Percentiles rank a stretch among this genome's conserved stretches.
phyloP scores from a whole-genome alignment of 53 echinoderm and acorn worm species.

The Stichopus horrens region DNA sequence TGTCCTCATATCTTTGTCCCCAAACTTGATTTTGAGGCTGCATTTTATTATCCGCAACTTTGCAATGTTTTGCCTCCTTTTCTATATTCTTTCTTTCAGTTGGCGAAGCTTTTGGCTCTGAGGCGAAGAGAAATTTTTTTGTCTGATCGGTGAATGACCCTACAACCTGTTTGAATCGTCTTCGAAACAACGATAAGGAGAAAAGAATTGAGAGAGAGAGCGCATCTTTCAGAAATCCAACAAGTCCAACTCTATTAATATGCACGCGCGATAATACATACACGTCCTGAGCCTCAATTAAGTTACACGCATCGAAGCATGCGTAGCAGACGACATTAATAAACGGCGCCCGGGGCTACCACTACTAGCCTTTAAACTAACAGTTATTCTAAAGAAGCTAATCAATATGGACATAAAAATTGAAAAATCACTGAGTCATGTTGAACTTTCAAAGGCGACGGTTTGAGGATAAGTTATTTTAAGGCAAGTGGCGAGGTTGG shows the following conservation, averaged over 20 bases:
- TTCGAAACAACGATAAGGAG: neutral
- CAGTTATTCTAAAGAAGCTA: constrained; percentile 27
- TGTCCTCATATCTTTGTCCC: neutral
- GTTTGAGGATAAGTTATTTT: neutral
- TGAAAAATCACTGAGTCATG: constrained; percentile 40
- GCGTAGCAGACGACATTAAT: constrained; percentile 11
- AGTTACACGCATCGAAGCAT: constrained; percentile 14
- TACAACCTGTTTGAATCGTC: constrained; percentile 37
- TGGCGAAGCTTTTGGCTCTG: neutral
- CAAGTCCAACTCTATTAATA: neutral
- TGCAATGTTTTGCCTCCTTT: neutral
- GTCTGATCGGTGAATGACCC: constrained; percentile 42
- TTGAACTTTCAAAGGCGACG: constrained; percentile 12
- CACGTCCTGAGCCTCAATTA: neutral
- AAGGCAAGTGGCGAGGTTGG: neutral
- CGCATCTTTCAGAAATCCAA: neutral
- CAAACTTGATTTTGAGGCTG: neutral
- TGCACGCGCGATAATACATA: neutral
- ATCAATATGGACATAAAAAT: constrained; percentile 37
- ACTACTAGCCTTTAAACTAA: constrained; percentile 13
- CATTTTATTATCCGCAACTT: constrained; percentile 11
- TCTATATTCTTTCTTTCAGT: neutral
- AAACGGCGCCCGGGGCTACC: neutral
- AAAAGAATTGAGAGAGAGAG: too few species aligned
- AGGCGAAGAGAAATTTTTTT: neutral